Percentiles rank a stretch among this genome's conserved stretches.
Evolutionary conservation across 2,113 vertebrate species (phyloP).

Genomic region (Piaya cayana): DNA sequence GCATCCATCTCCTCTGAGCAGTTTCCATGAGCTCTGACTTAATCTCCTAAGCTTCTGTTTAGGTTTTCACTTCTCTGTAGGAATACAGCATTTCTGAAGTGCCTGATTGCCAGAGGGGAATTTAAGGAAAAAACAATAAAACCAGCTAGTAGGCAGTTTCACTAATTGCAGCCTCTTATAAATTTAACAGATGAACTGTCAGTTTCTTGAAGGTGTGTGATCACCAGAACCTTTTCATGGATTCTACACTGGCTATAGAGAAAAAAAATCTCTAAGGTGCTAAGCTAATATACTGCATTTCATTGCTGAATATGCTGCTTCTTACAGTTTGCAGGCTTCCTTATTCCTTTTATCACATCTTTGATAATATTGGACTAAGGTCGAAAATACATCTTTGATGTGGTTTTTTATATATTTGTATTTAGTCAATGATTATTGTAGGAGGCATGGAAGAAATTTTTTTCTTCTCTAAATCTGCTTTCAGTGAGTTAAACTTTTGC

Average conservation of each 20-base stretch:
- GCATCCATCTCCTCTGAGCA: not conserved
- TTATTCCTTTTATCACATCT: not conserved
- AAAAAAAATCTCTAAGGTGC: not conserved
- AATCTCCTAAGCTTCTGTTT: not conserved
- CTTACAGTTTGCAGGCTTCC: not conserved
- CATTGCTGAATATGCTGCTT: not conserved
- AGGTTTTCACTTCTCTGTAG: not conserved
- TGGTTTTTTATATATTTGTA: not conserved
- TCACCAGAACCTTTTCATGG: not conserved
- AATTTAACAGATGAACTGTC: conserved; percentile 38
- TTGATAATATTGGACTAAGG: not conserved
- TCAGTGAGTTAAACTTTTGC: not conserved
- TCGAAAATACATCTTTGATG: not conserved
- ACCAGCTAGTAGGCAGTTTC: not conserved
- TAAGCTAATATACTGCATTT: not conserved
- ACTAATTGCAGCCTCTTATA: conserved; percentile 39
- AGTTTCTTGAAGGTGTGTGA: not conserved
- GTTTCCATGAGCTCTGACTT: not conserved
- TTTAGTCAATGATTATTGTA: not conserved
- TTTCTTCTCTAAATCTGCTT: not conserved
- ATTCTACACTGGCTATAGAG: not conserved
- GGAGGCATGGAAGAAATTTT: not conserved
- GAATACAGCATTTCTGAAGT: not conserved
- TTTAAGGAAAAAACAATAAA: not conserved
- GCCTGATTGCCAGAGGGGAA: conserved; percentile 22